Base-by-base conservation (phyloP, 2,888 invertebrate genomes). In the Griposia aprilina region DNA sequence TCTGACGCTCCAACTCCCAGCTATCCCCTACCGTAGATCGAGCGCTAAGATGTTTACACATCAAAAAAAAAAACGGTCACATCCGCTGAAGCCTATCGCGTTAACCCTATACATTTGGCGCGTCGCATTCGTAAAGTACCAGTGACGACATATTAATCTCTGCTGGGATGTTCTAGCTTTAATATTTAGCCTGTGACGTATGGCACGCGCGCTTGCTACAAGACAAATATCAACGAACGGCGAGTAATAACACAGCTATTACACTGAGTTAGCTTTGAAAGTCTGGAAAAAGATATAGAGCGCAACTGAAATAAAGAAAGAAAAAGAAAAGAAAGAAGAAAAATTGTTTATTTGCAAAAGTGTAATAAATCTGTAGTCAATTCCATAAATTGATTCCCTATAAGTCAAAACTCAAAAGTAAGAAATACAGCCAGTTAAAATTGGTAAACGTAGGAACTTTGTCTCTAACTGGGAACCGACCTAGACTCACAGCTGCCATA, bases 61-160 rank as follows among this genome's bases (percentile, higher is more conserved):
- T n/a, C n/a, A n/a, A n/a, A n/a, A n/a, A n/a, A n/a, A n/a, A n/a
- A n/a, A n/a, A n/a, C n/a, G n/a, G n/a, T n/a, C 69, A 48, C 10
- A 50, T 7, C 68, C 88, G 88, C 88, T 81, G 17, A 15, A 78
- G 79, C 83, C 82, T 71, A 30, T 85, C 48, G 74, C 88, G 86
- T 78, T 81, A 68, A 74, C 82, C 88, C 76, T 50, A 67, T 41
- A 78, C 88, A 90, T 89, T 85, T 87, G 89, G 87, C 88, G 86
- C 89, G 85, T 85, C 89, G 89, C 90, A 88, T 90, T 89, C 89
- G 89, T 90, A 92, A 92, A 92, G 90, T 91, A 90, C 91, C 89
- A 91, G 91, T 93, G 94, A 93, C 92, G 94, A 94, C 93, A 92
- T 93, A 93, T 93, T 94, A 94, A 94, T 94, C 93, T 93, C 92